Evolutionary conservation across 2,113 vertebrate species (phyloP).

Genomic region (Macroglossus sobrinus): DNA sequence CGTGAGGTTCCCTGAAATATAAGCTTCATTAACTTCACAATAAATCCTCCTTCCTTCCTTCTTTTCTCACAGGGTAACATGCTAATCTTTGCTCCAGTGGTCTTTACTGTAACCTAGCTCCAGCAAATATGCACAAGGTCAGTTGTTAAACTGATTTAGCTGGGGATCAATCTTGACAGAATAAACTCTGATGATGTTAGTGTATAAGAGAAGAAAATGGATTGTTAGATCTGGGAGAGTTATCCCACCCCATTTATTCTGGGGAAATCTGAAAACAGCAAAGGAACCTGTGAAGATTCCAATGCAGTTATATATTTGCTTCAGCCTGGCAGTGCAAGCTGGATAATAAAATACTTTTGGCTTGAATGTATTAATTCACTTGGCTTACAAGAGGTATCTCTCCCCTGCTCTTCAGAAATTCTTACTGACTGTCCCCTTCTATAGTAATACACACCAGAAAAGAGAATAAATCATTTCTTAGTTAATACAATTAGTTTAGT

Average conservation of each 20-base stretch:
- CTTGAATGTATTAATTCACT: neutral
- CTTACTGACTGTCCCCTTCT: neutral
- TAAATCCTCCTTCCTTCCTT: neutral
- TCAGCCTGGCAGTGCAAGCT: neutral
- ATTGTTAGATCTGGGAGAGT: neutral
- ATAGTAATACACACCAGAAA: neutral
- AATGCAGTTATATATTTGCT: neutral
- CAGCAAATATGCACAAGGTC: neutral
- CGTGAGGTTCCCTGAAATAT: neutral
- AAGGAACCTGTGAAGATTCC: neutral
- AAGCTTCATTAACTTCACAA: neutral
- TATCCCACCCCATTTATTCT: neutral
- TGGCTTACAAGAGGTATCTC: neutral
- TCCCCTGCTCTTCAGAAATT: neutral
- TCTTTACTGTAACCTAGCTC: neutral
- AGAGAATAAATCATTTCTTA: constrained; percentile 22
- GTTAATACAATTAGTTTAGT: neutral
- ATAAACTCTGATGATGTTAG: neutral
- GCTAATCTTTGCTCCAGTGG: neutral
- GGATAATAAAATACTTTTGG: neutral
- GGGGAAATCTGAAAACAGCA: neutral
- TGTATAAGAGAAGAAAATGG: neutral
- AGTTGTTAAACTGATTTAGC: neutral
- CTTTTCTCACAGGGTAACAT: neutral
- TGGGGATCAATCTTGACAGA: neutral